These are phyloP conservation scores for Polypedilum vanderplanki DNA, from an alignment of 1,140 invertebrate genomes.

Conservation along the genomic window DNA sequence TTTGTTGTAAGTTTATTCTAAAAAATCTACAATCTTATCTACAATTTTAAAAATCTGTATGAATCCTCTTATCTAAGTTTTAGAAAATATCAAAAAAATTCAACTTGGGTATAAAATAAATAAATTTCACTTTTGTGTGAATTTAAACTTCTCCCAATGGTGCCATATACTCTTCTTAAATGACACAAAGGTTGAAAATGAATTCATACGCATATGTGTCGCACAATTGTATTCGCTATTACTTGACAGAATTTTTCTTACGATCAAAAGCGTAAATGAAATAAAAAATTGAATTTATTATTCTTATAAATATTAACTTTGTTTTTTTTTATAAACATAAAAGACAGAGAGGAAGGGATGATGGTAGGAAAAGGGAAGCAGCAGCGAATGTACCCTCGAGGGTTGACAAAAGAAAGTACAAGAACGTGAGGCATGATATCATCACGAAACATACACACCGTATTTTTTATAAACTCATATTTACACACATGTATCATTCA, in stretches of 20 bases:
- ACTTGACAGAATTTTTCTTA: background rate
- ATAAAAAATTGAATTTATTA: conserved; percentile 29
- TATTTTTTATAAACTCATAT: background rate
- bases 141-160: conserved; percentile 12
- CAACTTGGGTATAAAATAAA: background rate
- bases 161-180: background rate
- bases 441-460: background rate
- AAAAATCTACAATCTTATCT: too few species aligned
- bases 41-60: too few species aligned
- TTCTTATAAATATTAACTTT: conserved; percentile 29
- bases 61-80: background rate
- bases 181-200: background rate
- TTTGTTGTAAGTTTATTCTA: too few species aligned
- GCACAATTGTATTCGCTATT: background rate
- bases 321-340: conserved; percentile 22
- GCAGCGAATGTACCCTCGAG: background rate
- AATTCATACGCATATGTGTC: background rate
- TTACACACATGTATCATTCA: conserved; percentile 7
- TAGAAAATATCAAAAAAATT: background rate
- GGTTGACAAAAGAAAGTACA: background rate
- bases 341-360: background rate
- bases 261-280: conserved; percentile 25
- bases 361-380: background rate
- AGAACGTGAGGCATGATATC: conserved; percentile 11
- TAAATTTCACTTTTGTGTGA: conserved; percentile 19